Percentiles rank a stretch among this genome's conserved stretches.
These are phyloP conservation scores for Gryllus bimaculatus DNA, from an alignment of 1,140 invertebrate genomes.

Conservation along the genomic window DNA sequence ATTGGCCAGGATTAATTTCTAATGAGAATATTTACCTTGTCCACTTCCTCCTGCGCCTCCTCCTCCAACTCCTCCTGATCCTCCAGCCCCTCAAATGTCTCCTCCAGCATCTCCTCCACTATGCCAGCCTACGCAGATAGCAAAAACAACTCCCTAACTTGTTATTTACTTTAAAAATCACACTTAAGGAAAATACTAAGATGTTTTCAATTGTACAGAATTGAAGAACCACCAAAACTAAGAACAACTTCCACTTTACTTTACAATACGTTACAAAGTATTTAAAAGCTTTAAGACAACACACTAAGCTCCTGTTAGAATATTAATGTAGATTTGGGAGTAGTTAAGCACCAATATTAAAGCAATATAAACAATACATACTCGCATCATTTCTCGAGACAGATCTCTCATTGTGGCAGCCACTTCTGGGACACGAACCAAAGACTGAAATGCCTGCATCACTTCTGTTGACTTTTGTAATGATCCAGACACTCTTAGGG, in stretches of 20 bases:
- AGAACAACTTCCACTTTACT: too few species aligned
- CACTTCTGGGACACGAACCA: slow-evolving; percentile 86
- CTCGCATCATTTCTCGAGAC: slow-evolving; percentile 97
- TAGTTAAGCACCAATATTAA: too few species aligned
- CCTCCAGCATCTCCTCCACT: slow-evolving; percentile 98
- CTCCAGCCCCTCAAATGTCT: slow-evolving; percentile 86
- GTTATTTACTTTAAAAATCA: too few species aligned
- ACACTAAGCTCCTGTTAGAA: too few species aligned
- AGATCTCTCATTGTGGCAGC: slow-evolving; percentile 93
- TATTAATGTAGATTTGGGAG: too few species aligned
- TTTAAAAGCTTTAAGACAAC: too few species aligned
- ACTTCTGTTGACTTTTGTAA: slow-evolving; percentile 89
- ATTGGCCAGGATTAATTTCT: too few species aligned
- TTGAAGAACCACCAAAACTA: too few species aligned
- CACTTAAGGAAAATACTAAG: too few species aligned
- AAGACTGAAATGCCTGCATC: slow-evolving; percentile 93
- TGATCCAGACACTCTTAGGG: slow-evolving; percentile 80
- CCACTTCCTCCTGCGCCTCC: slow-evolving; percentile 84
- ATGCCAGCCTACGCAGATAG: slow-evolving; percentile 67
- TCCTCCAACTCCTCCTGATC: slow-evolving; percentile 88
- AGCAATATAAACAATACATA: slow-evolving; percentile 17
- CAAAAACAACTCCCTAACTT: too few species aligned
- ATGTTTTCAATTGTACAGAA: too few species aligned
- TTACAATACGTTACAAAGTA: too few species aligned
- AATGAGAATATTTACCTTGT: slow-evolving; percentile 52